Base-by-base conservation (phyloP, 92 coral and sea anemone genomes). In the Phenganax subtilis region DNA sequence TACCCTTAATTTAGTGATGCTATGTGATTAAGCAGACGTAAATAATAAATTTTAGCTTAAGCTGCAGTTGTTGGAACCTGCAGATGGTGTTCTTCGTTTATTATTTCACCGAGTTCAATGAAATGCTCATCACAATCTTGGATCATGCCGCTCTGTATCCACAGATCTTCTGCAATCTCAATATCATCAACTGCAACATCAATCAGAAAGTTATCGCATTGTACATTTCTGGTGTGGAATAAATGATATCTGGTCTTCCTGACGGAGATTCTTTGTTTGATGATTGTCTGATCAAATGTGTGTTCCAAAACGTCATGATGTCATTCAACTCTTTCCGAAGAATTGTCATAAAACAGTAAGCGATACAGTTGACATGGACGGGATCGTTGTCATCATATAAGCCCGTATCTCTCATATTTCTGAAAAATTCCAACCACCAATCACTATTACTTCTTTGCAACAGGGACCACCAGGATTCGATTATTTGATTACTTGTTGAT, bases 181-280 rank as follows among this genome's bases (percentile, higher is more conserved):
- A 86, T 75, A 76, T 83, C 87, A 57, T 89, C 91, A 63, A 86
- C 72, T 77, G 71, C 75, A 75, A 89, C 87, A 78, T 74, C 54
- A 53, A 86, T 82, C 77, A 87, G 52, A 72, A 79, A 89, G 86
- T 86, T 66, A 57, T 88, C 61, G 87, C 86, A 71, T 86, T 75
- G 89, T 37, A 73, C 79, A 84, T 63, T 20, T 85, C 81, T 16
- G 90, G 90, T 10, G 84, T 63, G 57, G 80, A 87, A 61, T 84
- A 88, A 25, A 88, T 60, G 37, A 75, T 72, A 54, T 88, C 90
- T 53, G 88, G 88, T 55, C 88, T 66, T 6, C 88, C 90, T 14
- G 84, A 25, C 0, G 88, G 90, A 51, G 90, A 81, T 20, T 85
- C 86, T 11, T 16, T 37, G 63, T 85, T 88, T 44, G 52, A 30